Percentiles rank a stretch among this genome's conserved stretches.
Conservation (phyloP, 2,888 invertebrate species). For the Dermolepida albohirtum region DNA sequence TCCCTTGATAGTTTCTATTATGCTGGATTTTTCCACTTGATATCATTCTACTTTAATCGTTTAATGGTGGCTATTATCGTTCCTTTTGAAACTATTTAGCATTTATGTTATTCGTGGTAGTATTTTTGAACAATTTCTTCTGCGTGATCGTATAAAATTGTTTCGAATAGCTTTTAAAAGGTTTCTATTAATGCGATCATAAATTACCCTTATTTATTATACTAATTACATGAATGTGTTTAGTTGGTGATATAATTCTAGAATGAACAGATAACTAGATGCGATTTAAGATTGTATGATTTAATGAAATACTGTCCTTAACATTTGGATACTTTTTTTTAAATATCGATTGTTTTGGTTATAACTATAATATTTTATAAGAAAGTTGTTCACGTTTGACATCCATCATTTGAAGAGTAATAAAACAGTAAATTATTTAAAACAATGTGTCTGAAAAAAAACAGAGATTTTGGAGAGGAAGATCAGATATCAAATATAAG, state of each 20-base stretch:
- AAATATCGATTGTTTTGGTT: no score
- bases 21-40: slow-evolving; percentile 23
- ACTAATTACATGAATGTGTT: slow-evolving; percentile 25
- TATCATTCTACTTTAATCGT: slow-evolving; percentile 19
- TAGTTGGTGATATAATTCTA: slow-evolving; percentile 12
- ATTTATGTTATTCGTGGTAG: no score
- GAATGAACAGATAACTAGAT: slow-evolving; percentile 1
- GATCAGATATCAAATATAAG: no score
- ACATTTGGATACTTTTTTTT: slow-evolving; percentile 1
- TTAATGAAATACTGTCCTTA: slow-evolving; percentile 3
- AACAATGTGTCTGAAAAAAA: no score
- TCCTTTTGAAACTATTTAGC: slow-evolving; percentile 15
- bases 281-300: slow-evolving; percentile 2
- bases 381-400: no score
- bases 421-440: no score
- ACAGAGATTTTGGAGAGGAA: no score
- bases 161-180: slow-evolving; percentile 22
- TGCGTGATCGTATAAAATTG: slow-evolving; percentile 2
- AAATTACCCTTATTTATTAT: slow-evolving; percentile 33
- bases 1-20: slow-evolving; percentile 26
- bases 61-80: slow-evolving; percentile 25
- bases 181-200: slow-evolving; percentile 29
- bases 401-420: no score
- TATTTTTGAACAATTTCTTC: slow-evolving; percentile 30
- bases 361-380: no score